Conservation (phyloP, 2,797 vertebrate species). For the Leptatherina wallacei region DNA sequence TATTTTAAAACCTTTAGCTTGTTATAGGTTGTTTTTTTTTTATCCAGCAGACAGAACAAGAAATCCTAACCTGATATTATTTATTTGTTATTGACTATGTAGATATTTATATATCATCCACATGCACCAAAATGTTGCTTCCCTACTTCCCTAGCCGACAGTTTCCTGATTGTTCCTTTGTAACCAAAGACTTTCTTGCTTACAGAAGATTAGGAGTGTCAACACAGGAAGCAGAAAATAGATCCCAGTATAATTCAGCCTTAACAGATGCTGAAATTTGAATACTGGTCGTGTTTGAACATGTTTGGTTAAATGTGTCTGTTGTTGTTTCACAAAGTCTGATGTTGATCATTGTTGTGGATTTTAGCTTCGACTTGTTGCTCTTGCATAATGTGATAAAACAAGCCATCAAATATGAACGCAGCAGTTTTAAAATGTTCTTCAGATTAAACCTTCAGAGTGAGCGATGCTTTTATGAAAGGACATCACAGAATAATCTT, state of each 20-base stretch:
- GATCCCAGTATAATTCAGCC: background rate
- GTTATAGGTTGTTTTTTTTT: no score
- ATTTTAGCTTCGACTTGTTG: no score
- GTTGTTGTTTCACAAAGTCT: background rate
- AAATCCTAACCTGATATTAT: background rate
- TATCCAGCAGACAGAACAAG: background rate
- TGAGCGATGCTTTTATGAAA: no score
- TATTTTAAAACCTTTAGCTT: no score
- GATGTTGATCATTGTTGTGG: no score
- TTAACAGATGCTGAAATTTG: background rate
- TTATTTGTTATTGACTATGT: background rate
- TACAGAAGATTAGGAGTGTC: background rate
- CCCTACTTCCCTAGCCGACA: background rate
- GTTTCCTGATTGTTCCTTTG: background rate
- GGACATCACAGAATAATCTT: no score
- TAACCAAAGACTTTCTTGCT: no score
- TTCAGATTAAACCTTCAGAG: no score
- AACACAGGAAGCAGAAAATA: background rate
- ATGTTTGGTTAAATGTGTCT: no score
- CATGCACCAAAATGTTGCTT: background rate
- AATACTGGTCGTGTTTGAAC: constrained; percentile 1
- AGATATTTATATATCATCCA: background rate
- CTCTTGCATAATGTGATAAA: background rate
- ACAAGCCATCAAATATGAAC: background rate
- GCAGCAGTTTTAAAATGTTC: background rate